These are phyloP conservation scores for Apis cerana DNA, from an alignment of 1,140 invertebrate species.

Conservation along the genomic window DNA sequence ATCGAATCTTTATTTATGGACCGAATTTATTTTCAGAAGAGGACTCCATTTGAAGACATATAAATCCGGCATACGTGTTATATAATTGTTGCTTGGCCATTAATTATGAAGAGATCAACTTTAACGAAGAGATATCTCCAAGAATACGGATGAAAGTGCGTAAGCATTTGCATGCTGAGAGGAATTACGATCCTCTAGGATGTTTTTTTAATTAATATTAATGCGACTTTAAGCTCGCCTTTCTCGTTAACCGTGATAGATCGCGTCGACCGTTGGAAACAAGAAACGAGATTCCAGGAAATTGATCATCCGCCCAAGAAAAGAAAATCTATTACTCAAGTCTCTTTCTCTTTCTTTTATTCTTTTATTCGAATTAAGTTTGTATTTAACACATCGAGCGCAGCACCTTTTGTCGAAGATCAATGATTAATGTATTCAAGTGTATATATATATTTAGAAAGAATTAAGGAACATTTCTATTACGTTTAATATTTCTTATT, in stretches of 20 bases:
- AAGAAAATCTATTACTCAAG: not conserved
- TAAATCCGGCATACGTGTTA: not conserved
- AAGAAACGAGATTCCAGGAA: not conserved
- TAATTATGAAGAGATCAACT: not conserved
- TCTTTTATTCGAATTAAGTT: too few relatives aligned
- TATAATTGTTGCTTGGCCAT: too few relatives aligned
- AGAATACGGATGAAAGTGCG: conserved; percentile 1
- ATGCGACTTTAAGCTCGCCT: not conserved
- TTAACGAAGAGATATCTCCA: not conserved
- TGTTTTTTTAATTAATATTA: conserved; percentile 24
- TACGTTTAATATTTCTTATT: too few relatives aligned
- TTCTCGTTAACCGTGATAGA: not conserved
- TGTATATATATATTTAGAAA: too few relatives aligned
- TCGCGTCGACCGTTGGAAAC: not conserved
- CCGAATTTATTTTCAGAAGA: not conserved
- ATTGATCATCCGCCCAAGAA: not conserved
- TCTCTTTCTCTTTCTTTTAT: too few relatives aligned
- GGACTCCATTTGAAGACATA: conserved; percentile 12
- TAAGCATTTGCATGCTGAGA: not conserved
- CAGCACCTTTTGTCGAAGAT: too few relatives aligned
- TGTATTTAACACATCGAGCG: too few relatives aligned
- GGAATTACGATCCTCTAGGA: not conserved
- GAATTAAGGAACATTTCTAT: too few relatives aligned
- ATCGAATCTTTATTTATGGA: conserved; percentile 31
- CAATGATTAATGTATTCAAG: too few relatives aligned